Conservation (phyloP, 2,888 invertebrate species). For the Nysson spinosus region DNA sequence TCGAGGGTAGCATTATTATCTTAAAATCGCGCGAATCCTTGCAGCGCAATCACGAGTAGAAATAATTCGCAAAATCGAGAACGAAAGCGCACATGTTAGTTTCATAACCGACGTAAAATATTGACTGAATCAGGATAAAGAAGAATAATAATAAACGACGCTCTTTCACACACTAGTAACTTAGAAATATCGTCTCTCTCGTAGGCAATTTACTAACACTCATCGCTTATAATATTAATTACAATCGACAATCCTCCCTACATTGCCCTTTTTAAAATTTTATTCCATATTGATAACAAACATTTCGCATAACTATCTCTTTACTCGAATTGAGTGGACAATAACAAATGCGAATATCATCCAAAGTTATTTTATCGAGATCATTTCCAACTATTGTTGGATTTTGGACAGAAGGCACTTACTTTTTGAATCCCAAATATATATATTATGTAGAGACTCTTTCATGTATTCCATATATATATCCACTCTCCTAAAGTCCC, state of each 20-base stretch:
- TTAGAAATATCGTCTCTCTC: conserved; percentile 26
- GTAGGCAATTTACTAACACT: conserved; percentile 7
- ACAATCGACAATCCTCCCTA: conserved; percentile 11
- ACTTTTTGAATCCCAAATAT: too few relatives aligned
- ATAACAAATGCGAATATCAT: too few relatives aligned
- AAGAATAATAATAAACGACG: background rate
- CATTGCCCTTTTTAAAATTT: background rate
- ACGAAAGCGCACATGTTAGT: conserved; percentile 7
- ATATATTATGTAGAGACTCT: too few relatives aligned
- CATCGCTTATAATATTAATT: conserved; percentile 9
- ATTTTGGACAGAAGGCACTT: too few relatives aligned
- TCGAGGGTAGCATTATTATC: conserved; percentile 7
- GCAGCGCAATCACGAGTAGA: conserved; percentile 2
- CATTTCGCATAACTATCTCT: too few relatives aligned
- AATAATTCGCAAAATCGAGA: conserved; percentile 11
- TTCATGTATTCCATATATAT: too few relatives aligned
- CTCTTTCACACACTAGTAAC: background rate
- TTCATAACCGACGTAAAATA: conserved; percentile 8
- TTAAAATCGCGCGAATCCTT: conserved; percentile 4
- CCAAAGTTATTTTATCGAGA: too few relatives aligned
- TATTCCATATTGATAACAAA: background rate
- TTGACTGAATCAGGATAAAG: background rate
- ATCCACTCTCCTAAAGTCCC: too few relatives aligned
- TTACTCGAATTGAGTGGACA: too few relatives aligned
- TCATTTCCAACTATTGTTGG: too few relatives aligned